Conservation (phyloP, 35 echinoderm and acorn worm species). For the Lytechinus pictus region DNA sequence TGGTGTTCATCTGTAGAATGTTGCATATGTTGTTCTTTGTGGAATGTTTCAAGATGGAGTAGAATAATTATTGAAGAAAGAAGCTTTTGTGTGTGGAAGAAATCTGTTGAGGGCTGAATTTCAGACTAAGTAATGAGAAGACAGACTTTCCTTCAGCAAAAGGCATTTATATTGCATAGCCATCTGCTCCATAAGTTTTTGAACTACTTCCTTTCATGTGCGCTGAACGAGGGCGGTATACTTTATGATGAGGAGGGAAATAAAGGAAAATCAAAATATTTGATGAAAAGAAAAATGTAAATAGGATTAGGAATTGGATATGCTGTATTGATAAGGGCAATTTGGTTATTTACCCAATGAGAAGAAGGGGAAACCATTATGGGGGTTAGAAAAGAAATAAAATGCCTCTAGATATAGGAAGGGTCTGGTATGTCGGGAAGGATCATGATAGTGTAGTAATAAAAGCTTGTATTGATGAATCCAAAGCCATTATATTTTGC, state of each 20-base stretch:
- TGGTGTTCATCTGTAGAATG: not conserved
- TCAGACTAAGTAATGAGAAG: not conserved
- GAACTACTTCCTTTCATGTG: not conserved
- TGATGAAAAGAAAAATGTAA: not conserved
- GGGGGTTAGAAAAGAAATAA: not conserved
- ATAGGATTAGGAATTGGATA: not conserved
- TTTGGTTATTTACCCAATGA: not conserved
- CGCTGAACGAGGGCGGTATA: not conserved
- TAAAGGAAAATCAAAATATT: not conserved
- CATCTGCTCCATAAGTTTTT: not conserved
- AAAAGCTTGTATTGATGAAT: too few species aligned
- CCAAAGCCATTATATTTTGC: too few species aligned
- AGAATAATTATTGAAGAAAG: not conserved
- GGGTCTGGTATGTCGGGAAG: not conserved
- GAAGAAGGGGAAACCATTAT: too few species aligned
- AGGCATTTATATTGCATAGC: constrained; percentile 37
- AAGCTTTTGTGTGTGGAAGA: not conserved
- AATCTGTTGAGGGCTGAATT: not conserved
- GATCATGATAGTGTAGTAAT: too few species aligned
- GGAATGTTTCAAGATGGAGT: not conserved
- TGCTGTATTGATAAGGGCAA: not conserved
- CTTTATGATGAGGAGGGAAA: not conserved
- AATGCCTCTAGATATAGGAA: not conserved
- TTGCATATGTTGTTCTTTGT: not conserved
- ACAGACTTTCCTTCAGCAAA: constrained; percentile 40